Evolutionary conservation across 2,888 invertebrate species (phyloP), one percentile per base, ranked within the genome.

Genomic region (Apomyelois bistriatella): DNA sequence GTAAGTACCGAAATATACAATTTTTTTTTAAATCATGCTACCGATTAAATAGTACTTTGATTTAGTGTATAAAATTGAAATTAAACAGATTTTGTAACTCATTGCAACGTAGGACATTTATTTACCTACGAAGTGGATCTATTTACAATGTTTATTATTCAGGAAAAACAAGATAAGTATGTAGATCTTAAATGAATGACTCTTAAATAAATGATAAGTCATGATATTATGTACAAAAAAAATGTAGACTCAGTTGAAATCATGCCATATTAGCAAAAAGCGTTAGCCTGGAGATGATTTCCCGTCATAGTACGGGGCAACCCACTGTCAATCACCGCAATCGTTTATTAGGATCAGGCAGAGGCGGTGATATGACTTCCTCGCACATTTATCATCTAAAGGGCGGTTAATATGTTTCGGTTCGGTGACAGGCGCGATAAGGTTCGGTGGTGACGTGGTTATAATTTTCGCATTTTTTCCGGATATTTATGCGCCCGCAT

Each of bases 361-460:
- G 22, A 22, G 59, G 69, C 72, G 70, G 66, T 69, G 65, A 46
- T 43, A 53, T 77, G 69, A 77, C 74, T 74, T 77, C 74, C 65
- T 66, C 68, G 68, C 73, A 78, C 87, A 87, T 89, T 84, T 82
- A 89, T 89, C 89, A 89, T 84, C 79, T 70, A 65, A 74, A 77
- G 74, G 81, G 82, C 74, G 79, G 85, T 84, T 89, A 89, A 88
- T 88, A 88, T 87, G 84, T 87, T 86, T 76, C 72, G 77, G 68
- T 68, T 65, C 66, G 76, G 69, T 80, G 88, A 86, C 87, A 85
- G 82, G 69, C 63, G 46, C 32, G 46, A 46, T 46, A 46, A 46
- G 32, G 46, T 54, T 59, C 59, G 60, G 63, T 63, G 65, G 64
- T 70, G 62, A 67, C 70, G 60, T 67, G 70, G 70, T 76, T 71